phyloP scores from a whole-genome alignment of 2,888 invertebrate species.

The Lepidocyrtoides sp. region DNA sequence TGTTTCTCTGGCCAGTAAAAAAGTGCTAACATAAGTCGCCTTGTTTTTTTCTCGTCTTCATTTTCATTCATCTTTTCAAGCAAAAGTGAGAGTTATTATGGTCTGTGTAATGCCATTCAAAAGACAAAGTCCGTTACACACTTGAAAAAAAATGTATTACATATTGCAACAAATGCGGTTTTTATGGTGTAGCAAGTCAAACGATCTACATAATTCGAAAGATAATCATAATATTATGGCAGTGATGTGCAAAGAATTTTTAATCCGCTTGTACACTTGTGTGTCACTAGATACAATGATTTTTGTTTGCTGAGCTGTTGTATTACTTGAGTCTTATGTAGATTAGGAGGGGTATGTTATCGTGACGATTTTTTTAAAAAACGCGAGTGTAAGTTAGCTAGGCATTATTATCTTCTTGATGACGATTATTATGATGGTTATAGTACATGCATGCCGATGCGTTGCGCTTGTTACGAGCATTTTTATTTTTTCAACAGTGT shows the following conservation, averaged over 20 bases:
- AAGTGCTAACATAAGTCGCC: conserved; percentile 38
- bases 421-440: neutral
- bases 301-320: neutral
- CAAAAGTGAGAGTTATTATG: neutral
- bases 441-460: conserved; percentile 16
- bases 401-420: conserved; percentile 15
- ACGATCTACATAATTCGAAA: conserved; percentile 17
- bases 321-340: neutral
- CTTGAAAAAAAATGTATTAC: neutral
- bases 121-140: neutral
- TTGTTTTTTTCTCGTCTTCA: conserved; percentile 4
- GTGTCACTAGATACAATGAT: neutral
- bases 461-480: conserved; percentile 39
- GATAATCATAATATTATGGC: neutral
- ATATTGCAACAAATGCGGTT: conserved; percentile 24
- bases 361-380: conserved; percentile 19
- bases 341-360: conserved; percentile 26
- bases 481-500: conserved; percentile 2
- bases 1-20: neutral
- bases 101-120: neutral
- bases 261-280: neutral
- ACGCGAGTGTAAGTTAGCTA: neutral
- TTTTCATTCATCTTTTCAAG: neutral
- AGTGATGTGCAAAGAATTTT: neutral
- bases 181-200: conserved; percentile 17